Conservation (phyloP, 1,140 invertebrate species). For the Popillia japonica region DNA sequence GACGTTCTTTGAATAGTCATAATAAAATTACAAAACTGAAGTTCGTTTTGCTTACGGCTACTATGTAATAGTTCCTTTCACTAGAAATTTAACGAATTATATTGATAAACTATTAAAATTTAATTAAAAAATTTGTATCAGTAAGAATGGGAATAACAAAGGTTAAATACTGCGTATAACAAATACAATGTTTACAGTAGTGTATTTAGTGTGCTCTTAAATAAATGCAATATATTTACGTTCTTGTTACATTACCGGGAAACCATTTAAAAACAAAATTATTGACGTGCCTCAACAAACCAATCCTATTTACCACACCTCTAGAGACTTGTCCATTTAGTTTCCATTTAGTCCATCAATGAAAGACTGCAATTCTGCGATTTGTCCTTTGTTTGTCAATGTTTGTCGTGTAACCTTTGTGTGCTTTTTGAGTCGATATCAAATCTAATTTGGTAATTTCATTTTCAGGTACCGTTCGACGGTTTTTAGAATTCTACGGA, state of each 20-base stretch:
- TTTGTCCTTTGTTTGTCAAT: not conserved
- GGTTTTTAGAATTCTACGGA: constrained; percentile 83
- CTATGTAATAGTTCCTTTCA: no score
- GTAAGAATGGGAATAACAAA: no score
- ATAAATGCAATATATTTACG: not conserved
- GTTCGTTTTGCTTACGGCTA: no score
- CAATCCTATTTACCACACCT: constrained; percentile 46
- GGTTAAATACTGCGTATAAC: no score
- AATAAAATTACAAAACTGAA: no score
- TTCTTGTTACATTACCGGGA: constrained; percentile 12
- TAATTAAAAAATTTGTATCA: no score
- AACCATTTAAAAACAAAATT: constrained; percentile 26
- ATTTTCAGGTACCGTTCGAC: constrained; percentile 82
- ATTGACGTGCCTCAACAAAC: constrained; percentile 17
- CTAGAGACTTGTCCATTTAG: not conserved
- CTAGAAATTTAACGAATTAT: no score
- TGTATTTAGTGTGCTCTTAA: not conserved
- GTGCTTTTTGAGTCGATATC: not conserved
- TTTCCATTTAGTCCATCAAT: not conserved
- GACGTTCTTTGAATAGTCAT: no score
- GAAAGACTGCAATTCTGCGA: not conserved
- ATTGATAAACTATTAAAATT: no score
- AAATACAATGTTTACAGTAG: no score
- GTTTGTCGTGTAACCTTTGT: not conserved
- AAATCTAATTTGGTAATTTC: not conserved